Conservation (phyloP, 1,140 invertebrate genomes). For the Potamilus streckersoni region DNA sequence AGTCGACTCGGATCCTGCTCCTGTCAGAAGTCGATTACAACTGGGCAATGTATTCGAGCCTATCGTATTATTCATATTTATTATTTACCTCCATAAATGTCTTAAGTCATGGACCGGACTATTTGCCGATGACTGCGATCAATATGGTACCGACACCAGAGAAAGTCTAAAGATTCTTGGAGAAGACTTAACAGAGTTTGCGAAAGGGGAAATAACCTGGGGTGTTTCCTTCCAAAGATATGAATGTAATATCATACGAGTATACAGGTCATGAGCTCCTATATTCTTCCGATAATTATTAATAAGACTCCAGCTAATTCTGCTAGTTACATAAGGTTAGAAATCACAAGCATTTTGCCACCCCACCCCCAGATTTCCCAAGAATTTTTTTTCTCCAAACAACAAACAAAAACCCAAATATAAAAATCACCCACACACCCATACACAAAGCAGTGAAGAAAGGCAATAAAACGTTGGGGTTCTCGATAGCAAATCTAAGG, state of each 20-base stretch:
- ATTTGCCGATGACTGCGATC: slow-evolving; percentile 27
- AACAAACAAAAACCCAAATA: too few species aligned
- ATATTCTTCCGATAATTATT: not conserved
- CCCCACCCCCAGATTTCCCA: too few species aligned
- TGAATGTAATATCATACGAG: slow-evolving; percentile 14
- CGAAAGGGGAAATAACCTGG: slow-evolving; percentile 15
- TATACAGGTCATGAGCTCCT: slow-evolving; percentile 10
- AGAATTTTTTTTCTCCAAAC: too few species aligned
- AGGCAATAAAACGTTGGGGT: too few species aligned
- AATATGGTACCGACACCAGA: slow-evolving; percentile 1
- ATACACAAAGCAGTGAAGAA: too few species aligned
- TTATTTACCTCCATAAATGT: slow-evolving; percentile 13
- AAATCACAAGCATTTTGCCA: too few species aligned
- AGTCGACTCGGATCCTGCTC: not conserved
- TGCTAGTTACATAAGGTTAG: too few species aligned
- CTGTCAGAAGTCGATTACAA: slow-evolving; percentile 13
- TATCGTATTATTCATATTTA: slow-evolving; percentile 8
- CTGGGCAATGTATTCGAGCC: slow-evolving; percentile 15
- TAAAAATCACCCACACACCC: too few species aligned
- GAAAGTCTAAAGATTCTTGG: not conserved
- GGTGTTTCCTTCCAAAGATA: slow-evolving; percentile 13
- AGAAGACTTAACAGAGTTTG: slow-evolving; percentile 5
- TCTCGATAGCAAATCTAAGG: too few species aligned
- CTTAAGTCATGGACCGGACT: slow-evolving; percentile 10
- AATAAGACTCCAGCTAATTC: too few species aligned